Evolutionary conservation across 2,888 invertebrate genomes (phyloP).

Genomic region (Tineola bisselliella): DNA sequence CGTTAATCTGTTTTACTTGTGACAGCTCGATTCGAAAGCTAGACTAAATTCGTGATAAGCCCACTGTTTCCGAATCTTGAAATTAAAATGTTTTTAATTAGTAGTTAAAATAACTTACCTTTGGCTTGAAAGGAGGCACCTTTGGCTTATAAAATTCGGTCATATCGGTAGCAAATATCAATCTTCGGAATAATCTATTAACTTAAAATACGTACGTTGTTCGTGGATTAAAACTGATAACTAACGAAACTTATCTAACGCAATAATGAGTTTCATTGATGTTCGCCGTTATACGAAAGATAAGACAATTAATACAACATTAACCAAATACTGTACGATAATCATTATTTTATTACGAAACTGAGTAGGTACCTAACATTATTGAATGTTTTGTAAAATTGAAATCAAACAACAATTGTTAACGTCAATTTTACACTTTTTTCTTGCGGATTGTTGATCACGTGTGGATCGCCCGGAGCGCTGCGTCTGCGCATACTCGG

Average conservation of each 20-base stretch:
- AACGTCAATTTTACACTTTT: constrained; percentile 17
- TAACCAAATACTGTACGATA: too few relatives aligned
- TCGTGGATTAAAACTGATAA: background rate
- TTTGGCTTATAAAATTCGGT: background rate
- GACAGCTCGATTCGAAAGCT: too few relatives aligned
- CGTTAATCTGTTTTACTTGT: too few relatives aligned
- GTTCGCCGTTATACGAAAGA: constrained; percentile 1
- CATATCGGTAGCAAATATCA: background rate
- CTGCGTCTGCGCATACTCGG: constrained; percentile 21
- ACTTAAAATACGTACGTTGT: background rate
- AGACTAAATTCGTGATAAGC: too few relatives aligned
- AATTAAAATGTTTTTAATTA: too few relatives aligned
- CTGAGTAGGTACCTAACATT: too few relatives aligned
- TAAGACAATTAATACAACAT: background rate
- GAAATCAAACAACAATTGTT: constrained; percentile 4
- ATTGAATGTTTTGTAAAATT: too few relatives aligned
- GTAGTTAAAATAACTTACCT: background rate
- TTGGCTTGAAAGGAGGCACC: background rate
- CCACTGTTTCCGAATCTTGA: too few relatives aligned
- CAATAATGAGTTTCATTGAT: background rate
- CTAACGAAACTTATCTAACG: constrained; percentile 1
- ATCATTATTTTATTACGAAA: too few relatives aligned
- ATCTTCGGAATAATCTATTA: background rate
- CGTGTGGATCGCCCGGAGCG: constrained; percentile 46
- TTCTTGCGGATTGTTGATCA: constrained; percentile 59